These are phyloP conservation scores for Hipposideros armiger DNA, from an alignment of 2,113 vertebrate species.

Conservation along the genomic window DNA sequence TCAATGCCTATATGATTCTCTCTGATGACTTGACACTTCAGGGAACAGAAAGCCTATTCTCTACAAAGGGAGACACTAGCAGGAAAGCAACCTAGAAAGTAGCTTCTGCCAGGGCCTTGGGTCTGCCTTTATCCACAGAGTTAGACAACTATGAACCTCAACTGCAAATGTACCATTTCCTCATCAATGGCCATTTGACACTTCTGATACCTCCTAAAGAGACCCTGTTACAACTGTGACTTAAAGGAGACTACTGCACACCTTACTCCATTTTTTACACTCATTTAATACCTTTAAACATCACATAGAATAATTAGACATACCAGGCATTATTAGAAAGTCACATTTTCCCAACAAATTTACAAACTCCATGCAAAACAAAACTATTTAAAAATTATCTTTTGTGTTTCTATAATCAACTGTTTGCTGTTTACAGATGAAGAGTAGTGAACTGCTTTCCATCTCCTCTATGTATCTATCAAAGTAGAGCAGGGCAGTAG, in stretches of 20 bases:
- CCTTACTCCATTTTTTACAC: not conserved
- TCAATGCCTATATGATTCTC: not conserved
- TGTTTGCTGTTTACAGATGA: conserved; percentile 37
- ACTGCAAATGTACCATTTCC: not conserved
- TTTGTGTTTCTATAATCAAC: conserved; percentile 38
- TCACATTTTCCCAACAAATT: not conserved
- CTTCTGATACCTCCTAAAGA: conserved; percentile 9
- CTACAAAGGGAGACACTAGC: not conserved
- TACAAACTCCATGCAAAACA: not conserved
- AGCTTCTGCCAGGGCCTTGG: not conserved
- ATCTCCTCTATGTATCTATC: not conserved
- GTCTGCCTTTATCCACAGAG: not conserved
- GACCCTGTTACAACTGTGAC: not conserved
- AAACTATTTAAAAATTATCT: conserved; percentile 43
- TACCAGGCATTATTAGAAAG: not conserved
- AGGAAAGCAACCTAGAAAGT: conserved; percentile 6
- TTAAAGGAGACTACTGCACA: not conserved
- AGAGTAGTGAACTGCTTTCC: not conserved
- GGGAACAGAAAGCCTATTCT: conserved; percentile 29
- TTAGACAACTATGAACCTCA: not conserved
- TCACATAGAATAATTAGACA: not conserved
- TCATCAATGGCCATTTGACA: not conserved
- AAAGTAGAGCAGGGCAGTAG: not conserved
- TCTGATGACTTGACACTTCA: conserved; percentile 49
- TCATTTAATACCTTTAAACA: conserved; percentile 46